phyloP scores from a whole-genome alignment of 2,888 invertebrate genomes.

The Phengaris arion region DNA sequence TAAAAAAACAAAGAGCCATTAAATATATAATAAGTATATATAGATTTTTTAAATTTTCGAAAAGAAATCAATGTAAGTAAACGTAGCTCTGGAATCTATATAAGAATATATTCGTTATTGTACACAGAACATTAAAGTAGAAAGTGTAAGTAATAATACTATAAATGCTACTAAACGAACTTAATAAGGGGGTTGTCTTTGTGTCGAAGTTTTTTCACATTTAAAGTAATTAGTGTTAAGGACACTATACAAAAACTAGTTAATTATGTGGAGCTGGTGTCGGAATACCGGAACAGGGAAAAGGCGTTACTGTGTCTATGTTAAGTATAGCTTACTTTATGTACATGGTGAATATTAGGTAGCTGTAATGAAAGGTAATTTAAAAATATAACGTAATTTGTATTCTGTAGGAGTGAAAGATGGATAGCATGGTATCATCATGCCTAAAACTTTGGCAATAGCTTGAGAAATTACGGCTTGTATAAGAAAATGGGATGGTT shows the following conservation, averaged over 20 bases:
- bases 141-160: neutral
- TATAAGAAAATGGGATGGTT: too few species aligned
- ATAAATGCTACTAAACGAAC: neutral
- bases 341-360: neutral
- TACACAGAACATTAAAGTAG: neutral
- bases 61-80: neutral
- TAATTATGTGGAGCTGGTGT: neutral
- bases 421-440: too few species aligned
- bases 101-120: neutral
- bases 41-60: neutral
- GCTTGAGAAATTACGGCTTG: too few species aligned
- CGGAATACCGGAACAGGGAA: constrained; percentile 10
- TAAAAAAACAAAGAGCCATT: neutral
- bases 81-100: neutral
- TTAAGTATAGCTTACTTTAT: constrained; percentile 4
- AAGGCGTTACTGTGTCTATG: constrained; percentile 5
- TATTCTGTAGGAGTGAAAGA: too few species aligned
- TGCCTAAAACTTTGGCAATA: too few species aligned
- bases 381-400: too few species aligned
- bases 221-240: neutral
- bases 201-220: neutral
- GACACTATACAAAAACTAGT: constrained; percentile 11
- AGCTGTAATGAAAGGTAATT: neutral
- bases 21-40: neutral
- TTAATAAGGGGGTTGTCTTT: neutral